Evolutionary conservation across 2,888 invertebrate species (phyloP).

Genomic region (Pseudoips prasinana): DNA sequence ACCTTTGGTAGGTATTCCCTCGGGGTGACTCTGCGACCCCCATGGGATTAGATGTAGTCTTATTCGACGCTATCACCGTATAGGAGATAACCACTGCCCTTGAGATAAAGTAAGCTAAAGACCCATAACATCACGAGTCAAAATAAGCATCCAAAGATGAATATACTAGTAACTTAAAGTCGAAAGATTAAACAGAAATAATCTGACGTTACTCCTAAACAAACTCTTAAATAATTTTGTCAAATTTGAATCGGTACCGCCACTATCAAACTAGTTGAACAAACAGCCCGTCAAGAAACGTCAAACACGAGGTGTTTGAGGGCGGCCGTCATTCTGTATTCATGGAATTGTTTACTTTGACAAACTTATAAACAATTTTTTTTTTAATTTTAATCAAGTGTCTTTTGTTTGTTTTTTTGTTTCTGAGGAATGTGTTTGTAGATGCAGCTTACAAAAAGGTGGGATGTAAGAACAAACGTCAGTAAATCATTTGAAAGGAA

Average conservation of each 20-base stretch:
- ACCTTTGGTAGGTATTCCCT: too few species aligned
- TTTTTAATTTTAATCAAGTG: slow-evolving; percentile 27
- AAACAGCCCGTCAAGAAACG: slow-evolving; percentile 28
- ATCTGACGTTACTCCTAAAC: slow-evolving; percentile 10
- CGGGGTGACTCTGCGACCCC: too few species aligned
- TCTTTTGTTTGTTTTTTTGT: slow-evolving; percentile 10
- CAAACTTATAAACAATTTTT: slow-evolving; percentile 23
- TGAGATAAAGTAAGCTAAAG: too few species aligned
- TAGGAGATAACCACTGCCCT: too few species aligned
- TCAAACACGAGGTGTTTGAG: slow-evolving; percentile 23
- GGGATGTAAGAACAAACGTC: too few species aligned
- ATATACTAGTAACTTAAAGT: too few species aligned
- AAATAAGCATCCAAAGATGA: too few species aligned
- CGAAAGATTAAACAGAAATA: slow-evolving; percentile 13
- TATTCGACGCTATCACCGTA: too few species aligned
- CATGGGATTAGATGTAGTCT: too few species aligned
- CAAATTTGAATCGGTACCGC: slow-evolving; percentile 17
- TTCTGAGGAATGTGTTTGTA: neutral
- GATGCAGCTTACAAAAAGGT: neutral
- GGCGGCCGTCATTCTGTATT: slow-evolving; percentile 27
- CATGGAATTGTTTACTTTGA: slow-evolving; percentile 26
- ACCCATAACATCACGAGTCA: too few species aligned
- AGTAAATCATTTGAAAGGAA: too few species aligned
- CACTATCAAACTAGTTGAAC: slow-evolving; percentile 21
- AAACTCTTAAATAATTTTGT: slow-evolving; percentile 23